A percentile compares a stretch with the other conserved stretches of the same genome.
phyloP scores from a whole-genome alignment of 1,140 invertebrate genomes.

The Heliconius melpomene region DNA sequence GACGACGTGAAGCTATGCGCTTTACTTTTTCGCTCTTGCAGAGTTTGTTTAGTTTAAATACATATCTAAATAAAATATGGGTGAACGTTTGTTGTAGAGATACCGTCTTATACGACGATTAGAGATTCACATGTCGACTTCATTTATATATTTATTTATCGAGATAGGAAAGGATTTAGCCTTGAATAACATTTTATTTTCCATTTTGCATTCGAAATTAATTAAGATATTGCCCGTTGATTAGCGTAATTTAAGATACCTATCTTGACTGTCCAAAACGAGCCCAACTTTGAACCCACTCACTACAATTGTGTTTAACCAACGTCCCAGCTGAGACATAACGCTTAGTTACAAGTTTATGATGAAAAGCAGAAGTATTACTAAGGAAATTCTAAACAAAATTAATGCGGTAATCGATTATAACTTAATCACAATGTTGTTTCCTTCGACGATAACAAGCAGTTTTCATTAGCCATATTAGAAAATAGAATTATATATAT shows the following conservation, averaged over 20 bases:
- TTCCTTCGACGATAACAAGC: not conserved
- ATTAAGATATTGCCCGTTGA: too few species aligned
- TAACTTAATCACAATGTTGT: constrained; percentile 6
- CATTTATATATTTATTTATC: too few species aligned
- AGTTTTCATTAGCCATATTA: not conserved
- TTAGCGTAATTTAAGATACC: too few species aligned
- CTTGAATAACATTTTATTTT: too few species aligned
- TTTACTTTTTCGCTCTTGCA: constrained; percentile 23
- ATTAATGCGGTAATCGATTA: constrained; percentile 4
- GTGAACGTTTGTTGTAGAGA: not conserved
- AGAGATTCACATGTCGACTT: too few species aligned
- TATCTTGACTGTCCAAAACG: too few species aligned
- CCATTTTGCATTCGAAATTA: too few species aligned
- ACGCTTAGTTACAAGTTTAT: not conserved
- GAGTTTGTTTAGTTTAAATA: constrained; percentile 12
- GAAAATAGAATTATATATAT: not conserved
- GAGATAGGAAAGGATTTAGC: too few species aligned
- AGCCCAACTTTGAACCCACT: too few species aligned
- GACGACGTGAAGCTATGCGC: constrained; percentile 40
- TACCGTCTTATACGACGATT: too few species aligned
- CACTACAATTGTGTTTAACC: not conserved
- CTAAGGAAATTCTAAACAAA: not conserved
- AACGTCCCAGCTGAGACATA: not conserved
- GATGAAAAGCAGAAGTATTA: not conserved
- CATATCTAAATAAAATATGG: not conserved